phyloP scores from a whole-genome alignment of 1,140 invertebrate species.

The Microplitis mediator region DNA sequence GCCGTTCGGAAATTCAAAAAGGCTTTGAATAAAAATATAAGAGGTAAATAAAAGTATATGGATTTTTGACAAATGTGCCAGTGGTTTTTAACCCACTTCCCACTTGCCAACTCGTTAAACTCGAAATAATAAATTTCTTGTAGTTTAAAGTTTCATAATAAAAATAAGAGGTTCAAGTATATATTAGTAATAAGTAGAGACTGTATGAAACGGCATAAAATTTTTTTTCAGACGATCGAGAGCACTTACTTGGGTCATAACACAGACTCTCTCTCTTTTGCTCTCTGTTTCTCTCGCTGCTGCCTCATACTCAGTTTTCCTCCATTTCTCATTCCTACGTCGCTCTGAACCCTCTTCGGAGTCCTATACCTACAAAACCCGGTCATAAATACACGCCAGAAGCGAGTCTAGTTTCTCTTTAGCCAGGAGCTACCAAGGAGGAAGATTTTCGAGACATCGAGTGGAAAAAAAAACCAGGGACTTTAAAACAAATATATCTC shows the following conservation, averaged over 20 bases:
- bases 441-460: constrained; percentile 15
- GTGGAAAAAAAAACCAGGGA: constrained; percentile 27
- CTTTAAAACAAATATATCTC: constrained; percentile 64
- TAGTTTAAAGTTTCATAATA: neutral
- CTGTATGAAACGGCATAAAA: neutral
- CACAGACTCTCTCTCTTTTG: constrained; percentile 31
- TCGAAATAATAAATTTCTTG: neutral
- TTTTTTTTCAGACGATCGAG: constrained; percentile 41
- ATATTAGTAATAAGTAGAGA: too few relatives aligned
- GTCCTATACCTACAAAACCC: constrained; percentile 11
- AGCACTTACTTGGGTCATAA: constrained; percentile 60
- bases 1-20: too few relatives aligned
- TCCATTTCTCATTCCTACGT: constrained; percentile 44
- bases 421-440: neutral
- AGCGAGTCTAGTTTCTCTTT: constrained; percentile 14
- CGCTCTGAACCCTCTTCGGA: constrained; percentile 39
- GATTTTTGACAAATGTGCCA: too few relatives aligned
- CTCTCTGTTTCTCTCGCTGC: too few relatives aligned
- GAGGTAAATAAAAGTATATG: too few relatives aligned
- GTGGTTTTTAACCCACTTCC: too few relatives aligned
- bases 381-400: constrained; percentile 51
- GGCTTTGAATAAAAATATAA: too few relatives aligned
- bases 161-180: too few relatives aligned
- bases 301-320: constrained; percentile 34
- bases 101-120: too few relatives aligned